Conservation (phyloP, 2,888 invertebrate genomes). For the Mellilla xanthometata region DNA sequence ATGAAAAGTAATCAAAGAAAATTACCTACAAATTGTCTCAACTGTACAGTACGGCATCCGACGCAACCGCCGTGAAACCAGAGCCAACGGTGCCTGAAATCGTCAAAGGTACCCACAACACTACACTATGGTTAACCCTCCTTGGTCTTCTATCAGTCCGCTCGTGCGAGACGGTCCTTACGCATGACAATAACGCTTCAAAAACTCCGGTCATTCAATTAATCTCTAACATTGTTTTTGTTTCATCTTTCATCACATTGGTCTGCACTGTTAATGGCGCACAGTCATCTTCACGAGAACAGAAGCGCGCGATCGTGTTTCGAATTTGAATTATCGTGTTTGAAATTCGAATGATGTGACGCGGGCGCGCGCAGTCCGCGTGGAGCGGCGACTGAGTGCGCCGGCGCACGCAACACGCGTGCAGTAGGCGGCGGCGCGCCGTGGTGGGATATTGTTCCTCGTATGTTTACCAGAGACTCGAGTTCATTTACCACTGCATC, state of each 20-base stretch:
- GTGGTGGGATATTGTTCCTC: slow-evolving; percentile 48
- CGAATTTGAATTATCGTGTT: slow-evolving; percentile 33
- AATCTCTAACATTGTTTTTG: slow-evolving; percentile 14
- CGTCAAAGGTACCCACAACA: slow-evolving; percentile 54
- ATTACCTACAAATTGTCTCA: slow-evolving; percentile 34
- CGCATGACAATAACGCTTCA: slow-evolving; percentile 48
- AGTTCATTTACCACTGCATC: slow-evolving; percentile 50
- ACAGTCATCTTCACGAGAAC: slow-evolving; percentile 38
- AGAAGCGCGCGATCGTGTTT: slow-evolving; percentile 25
- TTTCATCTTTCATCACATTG: slow-evolving; percentile 27
- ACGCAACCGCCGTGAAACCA: slow-evolving; percentile 64
- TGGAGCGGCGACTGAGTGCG: slow-evolving; percentile 51
- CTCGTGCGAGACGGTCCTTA: slow-evolving; percentile 67
- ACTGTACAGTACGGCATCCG: slow-evolving; percentile 50
- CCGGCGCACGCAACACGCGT: slow-evolving; percentile 46
- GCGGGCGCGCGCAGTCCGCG: slow-evolving; percentile 55
- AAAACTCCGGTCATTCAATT: slow-evolving; percentile 32
- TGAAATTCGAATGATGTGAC: slow-evolving; percentile 42
- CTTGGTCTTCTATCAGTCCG: slow-evolving; percentile 54
- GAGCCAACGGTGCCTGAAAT: slow-evolving; percentile 65
- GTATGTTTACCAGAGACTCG: slow-evolving; percentile 38
- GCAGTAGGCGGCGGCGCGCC: slow-evolving; percentile 35
- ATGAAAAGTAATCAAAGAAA: slow-evolving; percentile 21
- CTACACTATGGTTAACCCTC: slow-evolving; percentile 52
- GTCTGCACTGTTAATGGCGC: slow-evolving; percentile 29